Percentiles rank a stretch among this genome's conserved stretches.
Conservation (phyloP, 2,113 vertebrate genomes). For the Eolophus roseicapilla region DNA sequence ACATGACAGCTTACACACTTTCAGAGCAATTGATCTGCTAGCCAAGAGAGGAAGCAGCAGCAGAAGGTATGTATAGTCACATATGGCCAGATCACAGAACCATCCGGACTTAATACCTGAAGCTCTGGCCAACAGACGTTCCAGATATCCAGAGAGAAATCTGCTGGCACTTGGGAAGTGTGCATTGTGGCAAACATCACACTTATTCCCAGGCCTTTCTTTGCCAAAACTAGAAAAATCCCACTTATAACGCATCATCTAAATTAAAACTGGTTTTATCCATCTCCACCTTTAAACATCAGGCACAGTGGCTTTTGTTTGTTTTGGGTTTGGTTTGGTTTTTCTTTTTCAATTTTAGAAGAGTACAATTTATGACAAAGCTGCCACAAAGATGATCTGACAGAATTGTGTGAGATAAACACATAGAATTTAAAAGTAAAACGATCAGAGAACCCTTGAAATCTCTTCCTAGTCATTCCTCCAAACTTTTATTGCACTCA, state of each 20-base stretch:
- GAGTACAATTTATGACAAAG: neutral
- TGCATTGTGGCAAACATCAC: neutral
- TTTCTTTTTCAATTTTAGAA: neutral
- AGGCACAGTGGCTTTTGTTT: neutral
- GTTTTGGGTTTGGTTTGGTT: neutral
- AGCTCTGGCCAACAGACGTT: neutral
- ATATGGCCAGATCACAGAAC: slow-evolving; percentile 21
- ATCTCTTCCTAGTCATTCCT: slow-evolving; percentile 26
- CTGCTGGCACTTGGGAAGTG: neutral
- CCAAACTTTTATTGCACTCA: slow-evolving; percentile 18
- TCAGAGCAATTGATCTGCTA: neutral
- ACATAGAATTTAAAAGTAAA: slow-evolving; percentile 15
- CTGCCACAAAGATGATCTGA: neutral
- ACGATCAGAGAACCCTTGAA: slow-evolving; percentile 4
- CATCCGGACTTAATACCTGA: neutral
- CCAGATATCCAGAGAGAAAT: neutral
- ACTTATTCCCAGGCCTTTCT: neutral
- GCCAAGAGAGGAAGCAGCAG: slow-evolving; percentile 41
- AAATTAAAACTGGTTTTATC: neutral
- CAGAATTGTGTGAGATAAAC: neutral
- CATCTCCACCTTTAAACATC: neutral
- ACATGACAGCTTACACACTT: neutral
- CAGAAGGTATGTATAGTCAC: slow-evolving; percentile 23
- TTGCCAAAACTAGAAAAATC: neutral
- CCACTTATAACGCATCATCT: neutral